Evolutionary conservation across 2,797 vertebrate genomes (phyloP).

Genomic region (Siniperca undulata): DNA sequence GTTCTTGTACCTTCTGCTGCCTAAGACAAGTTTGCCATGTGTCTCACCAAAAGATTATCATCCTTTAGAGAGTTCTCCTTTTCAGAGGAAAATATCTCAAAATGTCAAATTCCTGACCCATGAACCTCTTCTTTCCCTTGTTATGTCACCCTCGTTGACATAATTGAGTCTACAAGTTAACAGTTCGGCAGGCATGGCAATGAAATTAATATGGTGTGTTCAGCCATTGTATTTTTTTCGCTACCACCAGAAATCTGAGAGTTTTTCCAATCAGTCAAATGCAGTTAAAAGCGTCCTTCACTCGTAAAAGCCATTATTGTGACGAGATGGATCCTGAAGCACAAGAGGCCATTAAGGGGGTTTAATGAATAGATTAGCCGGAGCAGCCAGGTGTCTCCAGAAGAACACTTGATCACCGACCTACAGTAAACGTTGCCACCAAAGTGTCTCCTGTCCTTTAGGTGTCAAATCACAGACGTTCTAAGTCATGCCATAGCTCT

Average conservation of each 20-base stretch:
- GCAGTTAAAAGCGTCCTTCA: constrained; percentile 69
- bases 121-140: constrained; percentile 48
- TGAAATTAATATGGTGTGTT: constrained; percentile 70
- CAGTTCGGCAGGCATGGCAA: constrained; percentile 35
- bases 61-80: constrained; percentile 46
- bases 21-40: constrained; percentile 6
- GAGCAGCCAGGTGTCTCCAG: constrained; percentile 72
- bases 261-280: constrained; percentile 66
- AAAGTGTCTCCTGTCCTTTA: constrained; percentile 5
- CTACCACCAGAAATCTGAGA: constrained; percentile 43
- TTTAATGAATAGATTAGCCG: constrained; percentile 72
- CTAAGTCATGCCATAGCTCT: constrained; percentile 6
- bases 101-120: constrained; percentile 54
- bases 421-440: constrained; percentile 1
- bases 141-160: constrained; percentile 49
- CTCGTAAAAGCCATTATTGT: constrained; percentile 66
- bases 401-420: constrained; percentile 68
- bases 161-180: constrained; percentile 64
- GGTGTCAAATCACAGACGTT: constrained; percentile 16
- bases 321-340: constrained; percentile 71
- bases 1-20: not conserved
- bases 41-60: constrained; percentile 27
- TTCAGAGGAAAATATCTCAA: constrained; percentile 44
- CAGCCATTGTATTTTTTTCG: constrained; percentile 37
- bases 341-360: constrained; percentile 74